These are phyloP conservation scores for Heterochromis multidens DNA, from an alignment of 2,113 vertebrate genomes.

Conservation along the genomic window DNA sequence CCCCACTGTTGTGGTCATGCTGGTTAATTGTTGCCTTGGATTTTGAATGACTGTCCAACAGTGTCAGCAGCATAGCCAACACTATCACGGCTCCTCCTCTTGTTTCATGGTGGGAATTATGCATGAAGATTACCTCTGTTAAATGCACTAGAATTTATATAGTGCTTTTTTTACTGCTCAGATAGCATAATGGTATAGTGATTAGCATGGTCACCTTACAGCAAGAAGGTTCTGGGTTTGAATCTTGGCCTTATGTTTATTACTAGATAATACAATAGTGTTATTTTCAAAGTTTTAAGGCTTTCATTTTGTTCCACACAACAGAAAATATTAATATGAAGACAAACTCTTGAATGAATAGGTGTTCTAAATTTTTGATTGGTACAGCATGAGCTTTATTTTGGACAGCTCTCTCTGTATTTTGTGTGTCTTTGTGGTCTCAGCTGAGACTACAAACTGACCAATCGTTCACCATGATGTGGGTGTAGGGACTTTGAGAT, in stretches of 20 bases:
- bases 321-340: neutral
- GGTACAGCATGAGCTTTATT: neutral
- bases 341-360: neutral
- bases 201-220: neutral
- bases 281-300: neutral
- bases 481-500: neutral
- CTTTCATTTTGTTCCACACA: neutral
- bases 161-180: neutral
- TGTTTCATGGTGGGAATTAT: neutral
- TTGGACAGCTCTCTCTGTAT: neutral
- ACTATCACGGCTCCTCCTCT: neutral
- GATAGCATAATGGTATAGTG: neutral
- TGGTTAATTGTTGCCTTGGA: neutral
- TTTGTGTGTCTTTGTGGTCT: neutral
- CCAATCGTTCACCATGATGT: neutral
- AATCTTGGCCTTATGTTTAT: neutral
- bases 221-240: fast-evolving
- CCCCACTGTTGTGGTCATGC: fast-evolving
- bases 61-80: neutral
- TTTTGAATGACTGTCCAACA: neutral
- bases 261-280: neutral
- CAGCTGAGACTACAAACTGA: neutral
- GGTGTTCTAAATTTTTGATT: neutral
- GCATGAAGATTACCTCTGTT: neutral
- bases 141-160: neutral